phyloP scores from a whole-genome alignment of 2,888 invertebrate genomes.

The Cordylochernes scorpioides region DNA sequence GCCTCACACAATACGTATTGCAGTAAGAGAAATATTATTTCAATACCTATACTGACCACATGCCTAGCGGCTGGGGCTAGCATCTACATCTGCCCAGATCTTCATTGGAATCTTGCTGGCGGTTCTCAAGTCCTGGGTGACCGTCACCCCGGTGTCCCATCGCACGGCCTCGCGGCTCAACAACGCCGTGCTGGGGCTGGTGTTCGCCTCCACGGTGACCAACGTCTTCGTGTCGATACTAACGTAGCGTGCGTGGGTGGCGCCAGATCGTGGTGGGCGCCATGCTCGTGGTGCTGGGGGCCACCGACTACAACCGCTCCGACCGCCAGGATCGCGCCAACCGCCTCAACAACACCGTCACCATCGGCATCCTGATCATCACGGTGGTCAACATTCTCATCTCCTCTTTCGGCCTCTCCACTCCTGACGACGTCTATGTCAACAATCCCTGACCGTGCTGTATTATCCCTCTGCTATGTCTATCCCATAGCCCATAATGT shows the following conservation, averaged over 20 bases:
- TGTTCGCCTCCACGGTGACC: constrained; percentile 42
- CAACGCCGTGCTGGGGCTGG: constrained; percentile 37
- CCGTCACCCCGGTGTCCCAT: no score
- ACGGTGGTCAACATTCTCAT: constrained; percentile 53
- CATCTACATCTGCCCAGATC: no score
- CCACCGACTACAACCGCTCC: constrained; percentile 47
- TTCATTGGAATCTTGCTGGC: no score
- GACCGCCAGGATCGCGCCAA: constrained; percentile 43
- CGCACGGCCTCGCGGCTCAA: constrained; percentile 29
- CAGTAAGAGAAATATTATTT: no score
- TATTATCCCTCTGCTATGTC: no score
- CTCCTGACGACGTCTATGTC: background rate
- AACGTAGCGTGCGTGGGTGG: no score
- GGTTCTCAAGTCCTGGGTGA: no score
- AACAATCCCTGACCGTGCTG: no score
- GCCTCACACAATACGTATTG: no score
- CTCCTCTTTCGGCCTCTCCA: constrained; percentile 52
- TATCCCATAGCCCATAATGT: no score
- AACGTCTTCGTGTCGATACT: constrained; percentile 43
- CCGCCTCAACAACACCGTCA: constrained; percentile 48
- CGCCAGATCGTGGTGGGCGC: constrained; percentile 57
- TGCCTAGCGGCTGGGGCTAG: no score
- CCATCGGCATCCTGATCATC: constrained; percentile 50
- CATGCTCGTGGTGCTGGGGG: constrained; percentile 51
- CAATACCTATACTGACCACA: no score